Conservation (phyloP, 2,113 vertebrate genomes). For the Coracopsis vasa region DNA sequence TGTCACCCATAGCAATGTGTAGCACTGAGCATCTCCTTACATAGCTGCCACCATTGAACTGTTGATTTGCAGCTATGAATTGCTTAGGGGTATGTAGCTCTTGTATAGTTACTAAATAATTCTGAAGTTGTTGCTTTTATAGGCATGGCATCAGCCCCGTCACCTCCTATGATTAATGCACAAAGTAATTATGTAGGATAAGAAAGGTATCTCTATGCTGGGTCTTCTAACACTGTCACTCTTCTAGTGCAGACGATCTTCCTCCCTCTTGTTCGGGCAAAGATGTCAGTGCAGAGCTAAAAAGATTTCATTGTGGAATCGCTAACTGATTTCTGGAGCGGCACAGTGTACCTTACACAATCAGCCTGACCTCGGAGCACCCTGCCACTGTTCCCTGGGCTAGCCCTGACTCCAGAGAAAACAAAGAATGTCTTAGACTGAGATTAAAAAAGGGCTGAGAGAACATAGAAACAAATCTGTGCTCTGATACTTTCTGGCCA, state of each 20-base stretch:
- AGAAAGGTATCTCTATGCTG: background rate
- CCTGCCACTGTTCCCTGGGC: background rate
- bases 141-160: background rate
- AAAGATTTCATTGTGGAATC: background rate
- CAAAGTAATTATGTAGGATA: background rate
- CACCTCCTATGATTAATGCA: background rate
- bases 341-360: background rate
- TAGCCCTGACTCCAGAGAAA: background rate
- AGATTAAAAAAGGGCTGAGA: conserved; percentile 11
- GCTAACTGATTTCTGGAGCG: background rate
- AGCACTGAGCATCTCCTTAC: background rate
- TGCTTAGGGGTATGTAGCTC: background rate
- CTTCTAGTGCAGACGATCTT: background rate
- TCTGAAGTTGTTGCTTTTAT: background rate
- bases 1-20: background rate
- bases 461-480: background rate
- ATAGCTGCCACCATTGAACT: background rate
- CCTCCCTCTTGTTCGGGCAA: background rate
- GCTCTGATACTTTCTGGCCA: background rate
- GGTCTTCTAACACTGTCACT: background rate
- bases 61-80: background rate
- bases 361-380: background rate
- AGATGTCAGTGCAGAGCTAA: background rate
- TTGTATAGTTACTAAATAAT: background rate
- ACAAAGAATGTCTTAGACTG: conserved; percentile 6